These are phyloP conservation scores for Amblyraja radiata DNA, from an alignment of 2,797 vertebrate species.

Conservation along the genomic window DNA sequence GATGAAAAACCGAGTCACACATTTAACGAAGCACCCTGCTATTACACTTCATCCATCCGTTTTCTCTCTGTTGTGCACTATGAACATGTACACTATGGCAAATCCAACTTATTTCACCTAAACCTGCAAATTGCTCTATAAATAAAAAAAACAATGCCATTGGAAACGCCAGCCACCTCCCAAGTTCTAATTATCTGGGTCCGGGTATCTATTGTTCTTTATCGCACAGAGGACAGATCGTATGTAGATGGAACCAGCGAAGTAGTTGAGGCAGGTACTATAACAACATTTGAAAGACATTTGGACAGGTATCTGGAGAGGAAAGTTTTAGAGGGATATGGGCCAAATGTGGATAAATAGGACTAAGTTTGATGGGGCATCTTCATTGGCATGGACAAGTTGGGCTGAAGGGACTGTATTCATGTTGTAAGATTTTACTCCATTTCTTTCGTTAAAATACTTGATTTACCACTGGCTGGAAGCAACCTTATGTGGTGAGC, in stretches of 20 bases:
- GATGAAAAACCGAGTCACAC: not conserved
- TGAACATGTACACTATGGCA: not conserved
- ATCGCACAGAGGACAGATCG: too few species aligned
- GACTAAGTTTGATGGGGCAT: too few species aligned
- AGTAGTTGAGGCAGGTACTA: too few species aligned
- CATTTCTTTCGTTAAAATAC: not conserved
- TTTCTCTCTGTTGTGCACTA: not conserved
- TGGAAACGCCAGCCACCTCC: not conserved
- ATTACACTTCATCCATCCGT: not conserved
- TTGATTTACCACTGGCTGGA: not conserved
- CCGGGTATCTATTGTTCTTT: not conserved
- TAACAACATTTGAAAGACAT: too few species aligned
- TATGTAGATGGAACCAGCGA: too few species aligned
- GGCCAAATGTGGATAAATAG: too few species aligned
- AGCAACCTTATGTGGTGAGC: not conserved
- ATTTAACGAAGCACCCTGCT: not conserved
- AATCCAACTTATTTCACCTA: not conserved
- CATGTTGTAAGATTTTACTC: too few species aligned
- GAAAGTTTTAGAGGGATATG: too few species aligned
- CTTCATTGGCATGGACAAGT: too few species aligned
- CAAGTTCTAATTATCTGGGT: not conserved
- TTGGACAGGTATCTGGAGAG: too few species aligned
- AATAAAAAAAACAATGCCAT: not conserved
- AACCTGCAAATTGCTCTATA: not conserved
- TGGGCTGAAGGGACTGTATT: too few species aligned